Percentiles rank a stretch among this genome's conserved stretches.
Conservation (phyloP, 1,140 invertebrate genomes). For the Drosophila orena region DNA sequence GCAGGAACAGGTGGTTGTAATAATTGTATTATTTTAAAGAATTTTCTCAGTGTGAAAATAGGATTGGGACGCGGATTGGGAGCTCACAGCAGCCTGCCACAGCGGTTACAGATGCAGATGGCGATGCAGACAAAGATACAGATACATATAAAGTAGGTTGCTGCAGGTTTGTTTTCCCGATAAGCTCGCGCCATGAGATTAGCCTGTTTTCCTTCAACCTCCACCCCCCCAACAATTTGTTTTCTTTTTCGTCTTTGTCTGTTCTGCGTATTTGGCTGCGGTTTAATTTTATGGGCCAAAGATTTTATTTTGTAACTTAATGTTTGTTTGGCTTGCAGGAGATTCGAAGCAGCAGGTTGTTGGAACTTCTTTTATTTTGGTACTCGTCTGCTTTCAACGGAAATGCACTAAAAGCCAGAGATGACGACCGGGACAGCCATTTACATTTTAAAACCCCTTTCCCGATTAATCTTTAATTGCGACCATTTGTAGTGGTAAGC, state of each 20-base stretch:
- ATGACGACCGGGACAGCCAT: slow-evolving; percentile 17
- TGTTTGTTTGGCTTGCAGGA: slow-evolving; percentile 59
- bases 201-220: slow-evolving; percentile 40
- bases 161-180: slow-evolving; percentile 75
- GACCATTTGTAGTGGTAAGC: slow-evolving; percentile 51
- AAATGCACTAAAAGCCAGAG: slow-evolving; percentile 51
- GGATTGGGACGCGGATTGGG: slow-evolving; percentile 23
- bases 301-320: slow-evolving; percentile 81
- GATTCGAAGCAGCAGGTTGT: slow-evolving; percentile 68
- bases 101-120: slow-evolving; percentile 51
- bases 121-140: slow-evolving; percentile 46
- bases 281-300: slow-evolving; percentile 79
- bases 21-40: too few relatives aligned
- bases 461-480: slow-evolving; percentile 37
- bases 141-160: slow-evolving; percentile 74
- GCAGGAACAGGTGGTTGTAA: too few relatives aligned
- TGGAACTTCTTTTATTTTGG: slow-evolving; percentile 24
- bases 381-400: slow-evolving; percentile 33
- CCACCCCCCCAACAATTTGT: slow-evolving; percentile 6
- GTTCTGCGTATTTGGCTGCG: slow-evolving; percentile 69
- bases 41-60: slow-evolving; percentile 7
- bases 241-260: slow-evolving; percentile 14
- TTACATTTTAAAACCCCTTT: slow-evolving; percentile 63
- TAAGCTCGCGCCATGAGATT: slow-evolving; percentile 71
- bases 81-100: slow-evolving; percentile 42